These are phyloP conservation scores for Magallana ariakensis DNA, from an alignment of 1,140 invertebrate species.

Conservation along the genomic window DNA sequence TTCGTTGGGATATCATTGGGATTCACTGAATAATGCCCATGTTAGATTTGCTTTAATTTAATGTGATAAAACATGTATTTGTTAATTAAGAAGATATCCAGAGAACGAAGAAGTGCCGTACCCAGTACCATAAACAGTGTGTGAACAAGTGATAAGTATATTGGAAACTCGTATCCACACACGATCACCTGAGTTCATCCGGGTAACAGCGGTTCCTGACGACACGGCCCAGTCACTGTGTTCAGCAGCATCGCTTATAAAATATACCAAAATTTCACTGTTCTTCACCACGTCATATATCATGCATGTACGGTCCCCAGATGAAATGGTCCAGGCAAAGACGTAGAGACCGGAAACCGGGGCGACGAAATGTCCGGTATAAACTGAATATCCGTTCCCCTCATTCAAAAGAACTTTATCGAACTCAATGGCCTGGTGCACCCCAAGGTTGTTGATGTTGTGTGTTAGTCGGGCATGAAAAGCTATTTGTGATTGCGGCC, in stretches of 20 bases:
- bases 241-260: slow-evolving; percentile 33
- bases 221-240: slow-evolving; percentile 31
- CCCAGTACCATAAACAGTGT: not conserved
- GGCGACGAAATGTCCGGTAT: slow-evolving; percentile 29
- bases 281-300: slow-evolving; percentile 30
- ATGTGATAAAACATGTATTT: not conserved
- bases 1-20: too few species aligned
- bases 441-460: not conserved
- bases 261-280: not conserved
- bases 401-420: slow-evolving; percentile 14
- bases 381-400: slow-evolving; percentile 15
- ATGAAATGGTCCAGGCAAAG: slow-evolving; percentile 33
- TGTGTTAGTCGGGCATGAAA: slow-evolving; percentile 21
- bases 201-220: not conserved
- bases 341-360: slow-evolving; percentile 38
- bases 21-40: too few species aligned
- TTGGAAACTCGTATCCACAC: slow-evolving; percentile 35
- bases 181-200: not conserved
- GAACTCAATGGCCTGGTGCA: slow-evolving; percentile 10
- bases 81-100: not conserved
- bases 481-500: not conserved
- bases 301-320: not conserved
- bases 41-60: not conserved
- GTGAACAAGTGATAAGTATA: not conserved
- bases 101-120: not conserved